Base-by-base conservation (phyloP, 2,888 invertebrate species). In the Carterocephalus palaemon region DNA sequence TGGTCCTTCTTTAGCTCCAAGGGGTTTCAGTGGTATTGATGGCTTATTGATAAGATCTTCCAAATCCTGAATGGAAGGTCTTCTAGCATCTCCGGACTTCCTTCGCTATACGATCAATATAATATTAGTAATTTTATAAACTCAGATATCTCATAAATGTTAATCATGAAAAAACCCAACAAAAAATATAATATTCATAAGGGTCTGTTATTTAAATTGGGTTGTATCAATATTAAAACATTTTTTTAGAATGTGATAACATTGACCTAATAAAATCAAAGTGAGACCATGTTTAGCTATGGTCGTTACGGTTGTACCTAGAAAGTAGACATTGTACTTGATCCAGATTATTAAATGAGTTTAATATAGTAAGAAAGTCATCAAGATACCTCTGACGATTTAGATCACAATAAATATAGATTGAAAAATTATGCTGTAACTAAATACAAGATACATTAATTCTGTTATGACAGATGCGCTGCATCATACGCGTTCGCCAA, bases 1-100 rank as follows among this genome's bases (percentile, higher is more conserved):
- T 56, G 96, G 95, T 49, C 95, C 96, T 54, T 91, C 91, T 67
- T 91, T 90, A 6, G 28, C 36, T 53, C 96, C 96, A 41, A 91
- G 76, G 53, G 94, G 90, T 72, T 91, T 92, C 55, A 98, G 88
- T 33, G 98, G 97, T 41, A 96, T 95, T 37, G 95, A 96, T 29
- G 95, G 93, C 75, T 95, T 95, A 75, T 97, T 95, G 77, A 96
- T 94, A 59, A 92, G 90, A 74, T 96, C 96, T 82, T 96, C 96
- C 67, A 96, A 88, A 75, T 96, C 96, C 67, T 95, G 94, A 63
- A 96, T 90, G 70, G 96, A 96, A 46, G 96, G 95, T 63, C 97
- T 90, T 67, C 97, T 91, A 56, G 95, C 92, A 86, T 97, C 97
- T 60, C 95, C 90, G 62, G 96, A 96, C 66, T 96, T 95, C 74